phyloP scores from a whole-genome alignment of 1,140 invertebrate species.

The Bemisia tabaci region DNA sequence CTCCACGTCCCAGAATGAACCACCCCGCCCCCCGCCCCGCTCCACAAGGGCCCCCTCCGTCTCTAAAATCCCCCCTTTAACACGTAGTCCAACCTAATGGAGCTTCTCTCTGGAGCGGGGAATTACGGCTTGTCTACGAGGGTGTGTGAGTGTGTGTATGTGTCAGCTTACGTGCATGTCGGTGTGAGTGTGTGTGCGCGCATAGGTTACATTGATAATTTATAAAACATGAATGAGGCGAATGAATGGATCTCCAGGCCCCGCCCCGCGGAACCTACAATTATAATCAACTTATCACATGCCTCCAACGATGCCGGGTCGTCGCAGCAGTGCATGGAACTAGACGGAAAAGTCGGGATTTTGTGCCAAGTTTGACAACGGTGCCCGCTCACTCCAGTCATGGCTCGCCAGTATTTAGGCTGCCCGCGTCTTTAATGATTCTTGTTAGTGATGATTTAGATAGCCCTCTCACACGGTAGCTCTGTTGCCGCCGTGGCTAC shows the following conservation, averaged over 20 bases:
- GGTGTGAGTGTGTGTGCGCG: background rate
- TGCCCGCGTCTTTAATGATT: background rate
- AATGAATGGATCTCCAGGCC: background rate
- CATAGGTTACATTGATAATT: background rate
- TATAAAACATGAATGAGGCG: background rate
- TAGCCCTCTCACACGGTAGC: background rate
- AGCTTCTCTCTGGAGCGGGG: too few species aligned
- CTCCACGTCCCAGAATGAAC: too few species aligned
- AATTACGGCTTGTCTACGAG: background rate
- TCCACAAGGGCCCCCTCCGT: too few species aligned
- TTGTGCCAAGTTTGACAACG: too few species aligned
- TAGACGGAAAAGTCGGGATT: too few species aligned
- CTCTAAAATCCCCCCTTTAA: too few species aligned
- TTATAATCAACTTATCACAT: background rate
- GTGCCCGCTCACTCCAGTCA: too few species aligned
- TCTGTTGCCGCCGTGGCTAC: background rate
- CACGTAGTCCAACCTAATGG: too few species aligned
- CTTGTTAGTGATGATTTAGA: background rate
- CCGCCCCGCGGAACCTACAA: background rate
- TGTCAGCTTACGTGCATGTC: background rate
- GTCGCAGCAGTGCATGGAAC: too few species aligned
- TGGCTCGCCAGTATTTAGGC: background rate
- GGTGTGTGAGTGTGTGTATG: background rate
- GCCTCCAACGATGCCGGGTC: background rate
- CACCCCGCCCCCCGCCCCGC: too few species aligned